A percentile compares a stretch with the other conserved stretches of the same genome.
phyloP scores from a whole-genome alignment of 2,797 vertebrate genomes.

The Coendou prehensilis region DNA sequence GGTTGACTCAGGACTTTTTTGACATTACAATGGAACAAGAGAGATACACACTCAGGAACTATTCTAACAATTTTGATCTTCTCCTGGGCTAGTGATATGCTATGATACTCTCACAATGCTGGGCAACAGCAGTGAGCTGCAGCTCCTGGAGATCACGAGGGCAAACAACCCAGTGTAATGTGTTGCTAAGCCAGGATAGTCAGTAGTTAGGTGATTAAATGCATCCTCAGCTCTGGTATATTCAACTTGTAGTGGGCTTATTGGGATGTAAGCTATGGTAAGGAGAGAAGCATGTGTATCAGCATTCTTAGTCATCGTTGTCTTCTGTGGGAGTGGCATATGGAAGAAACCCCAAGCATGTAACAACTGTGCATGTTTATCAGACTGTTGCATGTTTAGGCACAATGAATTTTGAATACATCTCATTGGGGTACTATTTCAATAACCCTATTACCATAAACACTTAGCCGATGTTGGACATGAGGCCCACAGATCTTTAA shows the following conservation, averaged over 20 bases:
- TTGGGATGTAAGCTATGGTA: not conserved
- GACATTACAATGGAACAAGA: not conserved
- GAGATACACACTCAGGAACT: not conserved
- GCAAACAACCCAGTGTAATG: not conserved
- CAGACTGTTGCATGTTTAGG: not conserved
- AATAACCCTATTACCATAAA: not conserved
- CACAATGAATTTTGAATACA: not conserved
- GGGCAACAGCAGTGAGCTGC: not conserved
- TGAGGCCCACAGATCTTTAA: conserved; percentile 32
- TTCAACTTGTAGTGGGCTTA: not conserved
- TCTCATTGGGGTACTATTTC: not conserved
- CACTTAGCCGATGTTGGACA: not conserved
- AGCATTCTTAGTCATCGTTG: not conserved
- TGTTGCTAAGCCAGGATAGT: not conserved
- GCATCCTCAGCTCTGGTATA: not conserved
- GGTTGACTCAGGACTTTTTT: not conserved
- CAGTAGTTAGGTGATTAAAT: not conserved
- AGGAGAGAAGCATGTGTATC: not conserved
- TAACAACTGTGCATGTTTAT: not conserved
- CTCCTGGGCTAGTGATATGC: not conserved
- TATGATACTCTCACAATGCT: not conserved
- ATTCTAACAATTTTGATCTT: not conserved
- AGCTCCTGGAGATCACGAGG: not conserved
- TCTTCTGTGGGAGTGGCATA: not conserved
- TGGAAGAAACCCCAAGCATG: not conserved